Conservation (phyloP, 2,888 invertebrate genomes). For the Oligia latruncula region DNA sequence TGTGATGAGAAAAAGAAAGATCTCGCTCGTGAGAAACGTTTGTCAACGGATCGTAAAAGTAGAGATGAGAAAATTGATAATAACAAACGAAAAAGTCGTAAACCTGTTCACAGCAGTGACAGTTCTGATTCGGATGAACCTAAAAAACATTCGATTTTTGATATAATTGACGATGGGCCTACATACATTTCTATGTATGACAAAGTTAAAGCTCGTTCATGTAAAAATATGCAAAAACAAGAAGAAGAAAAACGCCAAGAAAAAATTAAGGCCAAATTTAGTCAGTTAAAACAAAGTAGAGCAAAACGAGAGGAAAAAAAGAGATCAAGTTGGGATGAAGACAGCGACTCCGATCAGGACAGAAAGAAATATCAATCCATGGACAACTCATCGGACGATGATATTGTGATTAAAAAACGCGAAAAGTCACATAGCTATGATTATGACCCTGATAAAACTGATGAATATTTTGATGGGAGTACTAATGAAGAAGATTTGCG, state of each 20-base stretch:
- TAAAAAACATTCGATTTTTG: conserved; percentile 97
- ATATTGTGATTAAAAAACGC: conserved; percentile 83
- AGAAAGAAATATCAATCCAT: conserved; percentile 84
- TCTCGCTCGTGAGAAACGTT: conserved; percentile 84
- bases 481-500: conserved; percentile 88
- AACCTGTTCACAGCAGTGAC: conserved; percentile 90
- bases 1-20: conserved; percentile 87
- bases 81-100: conserved; percentile 85
- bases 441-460: conserved; percentile 85
- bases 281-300: conserved; percentile 95
- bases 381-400: conserved; percentile 90
- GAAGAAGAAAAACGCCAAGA: conserved; percentile 96
- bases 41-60: conserved; percentile 88
- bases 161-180: conserved; percentile 96
- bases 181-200: conserved; percentile 99
- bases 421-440: conserved; percentile 87
- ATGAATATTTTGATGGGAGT: conserved; percentile 86
- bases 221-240: conserved; percentile 97
- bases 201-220: conserved; percentile 98
- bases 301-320: conserved; percentile 97
- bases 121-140: conserved; percentile 94
- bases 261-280: conserved; percentile 97
- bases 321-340: conserved; percentile 97
- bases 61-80: conserved; percentile 85
- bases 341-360: conserved; percentile 92